These are phyloP conservation scores for Anastrepha ludens DNA, from an alignment of 1,140 invertebrate species.

Conservation along the genomic window DNA sequence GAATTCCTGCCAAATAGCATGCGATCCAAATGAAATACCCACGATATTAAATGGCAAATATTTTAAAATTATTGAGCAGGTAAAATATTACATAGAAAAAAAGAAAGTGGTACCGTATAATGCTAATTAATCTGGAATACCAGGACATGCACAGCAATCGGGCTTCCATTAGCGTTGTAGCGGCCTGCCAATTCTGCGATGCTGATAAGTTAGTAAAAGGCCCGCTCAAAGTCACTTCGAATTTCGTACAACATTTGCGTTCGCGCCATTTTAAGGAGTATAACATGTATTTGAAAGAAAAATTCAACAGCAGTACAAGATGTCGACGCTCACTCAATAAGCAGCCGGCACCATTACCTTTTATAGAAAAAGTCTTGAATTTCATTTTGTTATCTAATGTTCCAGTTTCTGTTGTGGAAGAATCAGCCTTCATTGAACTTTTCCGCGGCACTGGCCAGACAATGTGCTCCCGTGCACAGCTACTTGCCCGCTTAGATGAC, in stretches of 20 bases:
- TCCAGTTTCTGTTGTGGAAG: slow-evolving; percentile 24
- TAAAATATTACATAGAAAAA: neutral
- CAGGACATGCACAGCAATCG: slow-evolving; percentile 2
- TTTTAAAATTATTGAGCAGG: slow-evolving; percentile 34
- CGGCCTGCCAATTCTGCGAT: slow-evolving; percentile 24
- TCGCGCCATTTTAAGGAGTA: slow-evolving; percentile 32
- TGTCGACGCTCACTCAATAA: neutral
- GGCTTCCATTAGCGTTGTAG: slow-evolving; percentile 7
- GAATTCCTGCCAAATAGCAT: neutral
- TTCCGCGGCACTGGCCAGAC: neutral
- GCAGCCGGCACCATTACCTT: neutral
- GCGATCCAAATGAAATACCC: slow-evolving; percentile 40
- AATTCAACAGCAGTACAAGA: neutral
- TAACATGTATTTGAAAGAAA: slow-evolving; percentile 47
- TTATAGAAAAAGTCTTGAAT: slow-evolving; percentile 32
- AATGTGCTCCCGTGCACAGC: neutral
- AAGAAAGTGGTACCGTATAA: neutral
- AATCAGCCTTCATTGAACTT: slow-evolving; percentile 17
- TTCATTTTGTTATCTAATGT: neutral
- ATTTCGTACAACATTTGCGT: slow-evolving; percentile 40
- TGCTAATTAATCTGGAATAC: neutral
- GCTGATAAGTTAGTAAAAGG: slow-evolving; percentile 32
- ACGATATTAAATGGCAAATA: slow-evolving; percentile 42
- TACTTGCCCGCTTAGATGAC: slow-evolving; percentile 26
- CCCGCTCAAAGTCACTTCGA: slow-evolving; percentile 2